Evolutionary conservation across 30 jellyfish, hydroid and myxozoan species (phyloP).

Genomic region (Hydractinia symbiolongicarpus): DNA sequence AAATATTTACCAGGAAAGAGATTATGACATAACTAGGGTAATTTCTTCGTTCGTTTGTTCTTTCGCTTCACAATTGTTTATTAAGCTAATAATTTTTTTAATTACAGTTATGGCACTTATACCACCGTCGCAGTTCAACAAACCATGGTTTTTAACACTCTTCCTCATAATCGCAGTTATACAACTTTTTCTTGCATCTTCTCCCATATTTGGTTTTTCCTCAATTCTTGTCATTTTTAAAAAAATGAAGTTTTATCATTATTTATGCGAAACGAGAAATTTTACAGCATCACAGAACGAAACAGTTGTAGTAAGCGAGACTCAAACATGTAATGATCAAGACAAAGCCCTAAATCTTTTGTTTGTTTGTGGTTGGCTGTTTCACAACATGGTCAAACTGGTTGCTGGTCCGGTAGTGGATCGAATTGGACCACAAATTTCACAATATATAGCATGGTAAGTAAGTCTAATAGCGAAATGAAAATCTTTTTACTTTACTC

Average conservation of each 20-base stretch:
- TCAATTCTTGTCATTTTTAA: slow-evolving; percentile 24
- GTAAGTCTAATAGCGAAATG: background rate
- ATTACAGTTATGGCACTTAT: background rate
- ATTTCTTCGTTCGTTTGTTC: too few species aligned
- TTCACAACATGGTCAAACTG: slow-evolving; percentile 17
- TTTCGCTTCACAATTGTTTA: too few species aligned
- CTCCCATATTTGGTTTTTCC: slow-evolving; percentile 28
- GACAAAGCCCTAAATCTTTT: slow-evolving; percentile 17
- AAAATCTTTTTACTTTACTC: too few species aligned
- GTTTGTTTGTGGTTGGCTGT: slow-evolving; percentile 12
- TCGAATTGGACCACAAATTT: slow-evolving; percentile 20
- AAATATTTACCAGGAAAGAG: too few species aligned
- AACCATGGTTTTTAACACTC: background rate
- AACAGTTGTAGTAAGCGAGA: background rate
- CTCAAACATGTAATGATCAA: slow-evolving; percentile 12
- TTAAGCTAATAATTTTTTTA: too few species aligned
- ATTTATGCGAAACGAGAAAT: background rate
- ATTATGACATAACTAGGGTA: too few species aligned
- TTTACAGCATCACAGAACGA: background rate
- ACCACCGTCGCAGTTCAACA: background rate
- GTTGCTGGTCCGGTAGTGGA: slow-evolving; percentile 17
- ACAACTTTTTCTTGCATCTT: slow-evolving; percentile 9
- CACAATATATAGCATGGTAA: slow-evolving; percentile 25
- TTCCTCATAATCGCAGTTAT: background rate
- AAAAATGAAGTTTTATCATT: slow-evolving; percentile 2